Evolutionary conservation across 2,888 invertebrate species (phyloP).

Genomic region (Drosophila differens): DNA sequence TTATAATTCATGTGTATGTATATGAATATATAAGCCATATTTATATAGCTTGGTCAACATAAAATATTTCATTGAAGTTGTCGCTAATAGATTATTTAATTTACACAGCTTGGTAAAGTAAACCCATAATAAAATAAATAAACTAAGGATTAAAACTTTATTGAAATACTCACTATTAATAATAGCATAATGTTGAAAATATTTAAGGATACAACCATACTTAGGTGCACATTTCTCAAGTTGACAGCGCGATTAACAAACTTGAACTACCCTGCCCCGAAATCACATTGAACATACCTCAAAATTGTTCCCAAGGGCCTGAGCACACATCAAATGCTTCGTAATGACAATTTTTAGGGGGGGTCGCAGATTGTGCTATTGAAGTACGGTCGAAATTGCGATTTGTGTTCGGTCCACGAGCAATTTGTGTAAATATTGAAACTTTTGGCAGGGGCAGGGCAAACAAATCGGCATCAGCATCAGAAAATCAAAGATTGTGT

Average conservation of each 20-base stretch:
- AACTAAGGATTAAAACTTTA: neutral
- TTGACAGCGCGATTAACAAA: constrained; percentile 19
- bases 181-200: neutral
- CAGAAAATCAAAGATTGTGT: constrained; percentile 74
- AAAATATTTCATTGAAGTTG: constrained; percentile 12
- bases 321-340: constrained; percentile 44
- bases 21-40: constrained; percentile 3
- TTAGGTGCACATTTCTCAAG: constrained; percentile 27
- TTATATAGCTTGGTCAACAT: constrained; percentile 23
- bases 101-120: neutral
- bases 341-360: constrained; percentile 60
- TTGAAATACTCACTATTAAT: neutral
- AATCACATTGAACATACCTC: constrained; percentile 52
- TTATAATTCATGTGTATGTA: constrained; percentile 12
- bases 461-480: constrained; percentile 17
- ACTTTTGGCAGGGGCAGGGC: constrained; percentile 47
- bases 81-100: constrained; percentile 14
- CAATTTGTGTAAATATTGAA: constrained; percentile 81
- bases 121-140: neutral
- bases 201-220: neutral
- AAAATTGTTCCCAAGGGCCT: constrained; percentile 64
- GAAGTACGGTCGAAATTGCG: constrained; percentile 68
- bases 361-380: constrained; percentile 52
- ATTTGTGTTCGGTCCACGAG: constrained; percentile 57
- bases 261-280: constrained; percentile 16